Conservation (phyloP, 2,888 invertebrate genomes). For the Beris chalybata region DNA sequence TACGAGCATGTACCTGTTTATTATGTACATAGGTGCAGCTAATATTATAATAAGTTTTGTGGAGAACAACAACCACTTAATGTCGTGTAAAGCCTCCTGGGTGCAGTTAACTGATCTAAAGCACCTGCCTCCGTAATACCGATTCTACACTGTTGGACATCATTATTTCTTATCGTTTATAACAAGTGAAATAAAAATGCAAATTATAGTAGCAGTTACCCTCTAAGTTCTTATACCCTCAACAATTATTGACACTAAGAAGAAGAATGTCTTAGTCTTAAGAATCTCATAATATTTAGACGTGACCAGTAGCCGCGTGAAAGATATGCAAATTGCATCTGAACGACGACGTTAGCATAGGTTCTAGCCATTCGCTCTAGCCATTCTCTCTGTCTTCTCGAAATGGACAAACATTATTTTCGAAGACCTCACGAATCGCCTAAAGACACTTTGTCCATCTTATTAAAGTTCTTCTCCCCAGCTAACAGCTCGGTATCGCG, state of each 20-base stretch:
- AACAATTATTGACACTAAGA: constrained; percentile 23
- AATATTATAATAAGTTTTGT: too few relatives aligned
- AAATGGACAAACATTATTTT: background rate
- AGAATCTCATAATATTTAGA: constrained; percentile 24
- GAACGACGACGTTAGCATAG: constrained; percentile 21
- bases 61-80: too few relatives aligned
- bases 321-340: constrained; percentile 25
- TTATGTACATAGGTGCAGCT: too few relatives aligned
- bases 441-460: constrained; percentile 17
- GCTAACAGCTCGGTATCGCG: too few relatives aligned
- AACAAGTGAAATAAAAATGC: constrained; percentile 20
- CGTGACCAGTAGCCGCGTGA: constrained; percentile 26
- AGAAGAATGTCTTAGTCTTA: constrained; percentile 23
- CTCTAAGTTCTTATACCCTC: constrained; percentile 4
- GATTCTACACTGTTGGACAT: background rate
- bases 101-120: too few relatives aligned
- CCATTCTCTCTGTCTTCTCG: constrained; percentile 10
- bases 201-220: constrained; percentile 11
- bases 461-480: background rate
- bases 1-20: too few relatives aligned
- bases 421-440: constrained; percentile 21
- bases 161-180: constrained; percentile 3
- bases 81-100: too few relatives aligned
- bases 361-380: constrained; percentile 12
- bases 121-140: too few relatives aligned